Evolutionary conservation across 1,140 invertebrate species (phyloP), one percentile per base, ranked within the genome.

Genomic region (Drosophila neocordata): DNA sequence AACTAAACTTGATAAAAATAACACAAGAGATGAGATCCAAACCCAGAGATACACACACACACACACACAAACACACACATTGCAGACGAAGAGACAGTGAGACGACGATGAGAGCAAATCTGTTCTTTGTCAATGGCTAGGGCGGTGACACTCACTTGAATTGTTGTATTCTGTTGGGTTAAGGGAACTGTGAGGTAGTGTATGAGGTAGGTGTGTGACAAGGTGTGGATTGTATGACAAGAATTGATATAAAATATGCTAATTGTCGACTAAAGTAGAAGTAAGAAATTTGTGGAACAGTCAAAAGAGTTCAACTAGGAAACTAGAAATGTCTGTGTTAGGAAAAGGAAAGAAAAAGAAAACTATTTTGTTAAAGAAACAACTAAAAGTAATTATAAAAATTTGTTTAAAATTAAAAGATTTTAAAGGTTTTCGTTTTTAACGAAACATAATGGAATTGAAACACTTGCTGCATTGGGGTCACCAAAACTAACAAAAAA

Each of bases 171-270:
- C 6, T 31, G 6, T 6, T 9, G 8, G 15, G 18, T 18, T 6
- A 4, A 31, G 27, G 7, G 27, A 8, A 44, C 9, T 24, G 41
- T 3, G 7, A 51, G 27, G 22, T 20, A 59, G 58, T 24, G 24
- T 69, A 15, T 11, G 24, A 12, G 41, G 31, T 4, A 20, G 31
- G 20, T 59, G 9, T 15, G 51, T 75, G 69, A 35, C 77, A 82
- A 87, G 82, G 82, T 85, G 82, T 88, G 82, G 82, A 85, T 87
- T 87, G 71, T 87, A 72, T 77, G 78, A 85, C 78, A 82, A 67
- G 81, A 85, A 81, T 81, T 87, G 77, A 78, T 85, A 78, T 85
- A 78, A 87, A 87, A 87, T 87, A 87, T 87, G 83, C 82, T 87
- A 87, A 88, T 87, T 87, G 78, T 62, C 55, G 60, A 67, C 66